Percentiles rank a stretch among this genome's conserved stretches.
Conservation (phyloP, 2,888 invertebrate species). For the Pilophorus perplexus region DNA sequence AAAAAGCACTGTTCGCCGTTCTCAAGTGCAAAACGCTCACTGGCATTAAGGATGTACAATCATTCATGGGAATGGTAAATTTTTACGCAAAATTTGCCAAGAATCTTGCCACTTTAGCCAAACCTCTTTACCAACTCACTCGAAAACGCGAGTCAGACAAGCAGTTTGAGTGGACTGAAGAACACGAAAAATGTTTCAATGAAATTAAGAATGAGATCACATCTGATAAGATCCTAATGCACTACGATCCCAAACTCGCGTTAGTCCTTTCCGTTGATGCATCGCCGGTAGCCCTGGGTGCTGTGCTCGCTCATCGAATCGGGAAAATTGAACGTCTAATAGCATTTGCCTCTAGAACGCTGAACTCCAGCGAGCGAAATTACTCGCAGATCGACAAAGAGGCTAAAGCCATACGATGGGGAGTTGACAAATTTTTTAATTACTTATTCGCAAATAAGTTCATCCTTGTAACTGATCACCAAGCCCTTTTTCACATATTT, state of each 20-base stretch:
- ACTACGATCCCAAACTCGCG: conserved; percentile 4
- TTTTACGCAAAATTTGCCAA: conserved; percentile 26
- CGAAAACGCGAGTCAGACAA: conserved; percentile 4
- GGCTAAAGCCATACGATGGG: conserved; percentile 49
- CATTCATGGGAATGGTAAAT: conserved; percentile 28
- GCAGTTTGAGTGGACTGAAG: conserved; percentile 2
- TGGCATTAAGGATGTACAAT: not conserved
- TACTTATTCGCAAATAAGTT: conserved; percentile 52
- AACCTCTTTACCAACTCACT: conserved; percentile 18
- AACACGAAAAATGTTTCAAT: not conserved
- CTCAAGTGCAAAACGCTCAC: not conserved
- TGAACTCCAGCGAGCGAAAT: conserved; percentile 4
- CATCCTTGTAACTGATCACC: conserved; percentile 51
- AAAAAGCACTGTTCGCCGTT: too few species aligned
- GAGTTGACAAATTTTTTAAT: conserved; percentile 51
- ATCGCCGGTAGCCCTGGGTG: conserved; percentile 31
- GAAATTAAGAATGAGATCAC: conserved; percentile 21
- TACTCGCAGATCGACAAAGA: conserved; percentile 46
- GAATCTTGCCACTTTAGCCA: conserved; percentile 7
- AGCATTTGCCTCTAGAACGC: conserved; percentile 13
- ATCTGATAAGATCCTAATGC: conserved; percentile 2
- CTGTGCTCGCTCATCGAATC: conserved; percentile 24
- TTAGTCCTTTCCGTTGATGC: conserved; percentile 24
- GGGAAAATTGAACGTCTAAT: not conserved
- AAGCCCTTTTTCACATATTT: conserved; percentile 49